Evolutionary conservation across 2,113 vertebrate species (phyloP), one percentile per base, ranked within the genome.

Genomic region (Embiotoca jacksoni): DNA sequence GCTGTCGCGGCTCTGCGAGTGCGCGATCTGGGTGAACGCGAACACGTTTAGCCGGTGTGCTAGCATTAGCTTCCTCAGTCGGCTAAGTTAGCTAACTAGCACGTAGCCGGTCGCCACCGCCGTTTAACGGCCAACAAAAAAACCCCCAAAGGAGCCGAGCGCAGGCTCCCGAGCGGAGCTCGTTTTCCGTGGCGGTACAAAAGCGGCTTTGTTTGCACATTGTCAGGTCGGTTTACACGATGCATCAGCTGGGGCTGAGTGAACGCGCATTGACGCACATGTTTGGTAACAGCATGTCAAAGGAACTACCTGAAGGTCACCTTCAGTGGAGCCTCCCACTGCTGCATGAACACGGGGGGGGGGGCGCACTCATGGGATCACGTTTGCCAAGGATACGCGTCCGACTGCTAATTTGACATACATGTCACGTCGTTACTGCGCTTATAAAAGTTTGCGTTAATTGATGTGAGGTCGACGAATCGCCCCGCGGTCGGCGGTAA

Each of bases 241-340:
- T 6, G 36, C n/a, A 1, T 35, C 36, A 16, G 39, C 7, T 33
- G 11, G 5, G 46, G 54, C 37, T 70, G 23, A 6, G 53, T 50
- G 55, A 64, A 37, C 50, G 60, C 50, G 52, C 7, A 16, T 32
- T 54, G 60, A 71, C 84, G 85, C 93, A 93, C 93, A 90, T 94
- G 93, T 90, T 86, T 78, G 3, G 65, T 88, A 72, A 80, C 77
- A 53, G 80, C 79, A 16, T 65, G 85, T 68, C 56, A 63, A 2
- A 64, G 47, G 56, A 85, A 82, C 92, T 77, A 89, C 94, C 90
- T 95, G 95, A 95, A 95, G 95, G 95, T 95, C 94, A 95, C 95
- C 95, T 95, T 95, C 94, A 95, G 75, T 88, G 94, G 94, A 89
- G 85, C 82, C 0, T 72, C 88, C 68, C 93, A 93, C 60, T 82